These are phyloP conservation scores for Drosophila hydei DNA, from an alignment of 1,140 invertebrate genomes.

Conservation along the genomic window DNA sequence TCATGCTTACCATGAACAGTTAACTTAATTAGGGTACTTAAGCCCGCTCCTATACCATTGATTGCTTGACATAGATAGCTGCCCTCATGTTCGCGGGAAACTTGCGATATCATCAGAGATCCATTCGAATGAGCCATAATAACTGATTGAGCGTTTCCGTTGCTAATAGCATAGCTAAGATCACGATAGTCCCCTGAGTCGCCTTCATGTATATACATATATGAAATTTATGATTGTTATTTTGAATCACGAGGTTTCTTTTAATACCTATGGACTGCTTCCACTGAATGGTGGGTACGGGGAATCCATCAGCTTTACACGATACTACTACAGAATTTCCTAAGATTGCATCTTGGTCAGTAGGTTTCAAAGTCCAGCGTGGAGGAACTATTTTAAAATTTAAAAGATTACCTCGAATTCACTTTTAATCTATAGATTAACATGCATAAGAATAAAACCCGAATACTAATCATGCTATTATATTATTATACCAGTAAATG, in stretches of 20 bases:
- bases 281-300: conserved; percentile 90
- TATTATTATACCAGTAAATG: too few species aligned
- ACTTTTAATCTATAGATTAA: background rate
- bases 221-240: background rate
- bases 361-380: conserved; percentile 91
- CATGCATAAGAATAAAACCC: conserved; percentile 31
- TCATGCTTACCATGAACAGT: conserved; percentile 88
- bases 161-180: conserved; percentile 79
- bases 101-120: conserved; percentile 84
- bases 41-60: conserved; percentile 90
- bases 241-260: background rate
- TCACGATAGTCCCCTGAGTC: conserved; percentile 87
- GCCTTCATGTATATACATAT: conserved; percentile 44
- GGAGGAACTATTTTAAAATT: conserved; percentile 88
- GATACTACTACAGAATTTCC: conserved; percentile 89
- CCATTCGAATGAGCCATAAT: conserved; percentile 85
- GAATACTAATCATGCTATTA: too few species aligned
- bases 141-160: conserved; percentile 48
- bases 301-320: conserved; percentile 91
- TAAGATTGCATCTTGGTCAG: conserved; percentile 89
- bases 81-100: conserved; percentile 87
- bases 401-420: conserved; percentile 10
- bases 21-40: conserved; percentile 89
- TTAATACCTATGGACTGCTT: conserved; percentile 85
- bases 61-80: conserved; percentile 92